These are phyloP conservation scores for Choristoneura fumiferana DNA, from an alignment of 1,140 invertebrate genomes.

Conservation along the genomic window DNA sequence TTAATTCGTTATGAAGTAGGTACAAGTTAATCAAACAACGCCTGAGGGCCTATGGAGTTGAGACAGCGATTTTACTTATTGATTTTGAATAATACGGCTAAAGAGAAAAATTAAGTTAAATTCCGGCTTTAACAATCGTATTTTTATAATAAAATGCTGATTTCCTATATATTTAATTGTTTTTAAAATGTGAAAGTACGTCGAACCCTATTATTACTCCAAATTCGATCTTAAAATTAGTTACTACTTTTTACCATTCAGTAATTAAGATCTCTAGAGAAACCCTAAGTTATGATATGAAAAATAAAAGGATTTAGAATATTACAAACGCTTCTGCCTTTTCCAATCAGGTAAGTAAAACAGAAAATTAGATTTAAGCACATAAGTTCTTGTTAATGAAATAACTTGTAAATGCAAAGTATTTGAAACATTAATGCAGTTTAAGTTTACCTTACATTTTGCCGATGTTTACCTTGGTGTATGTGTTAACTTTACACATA, in stretches of 20 bases:
- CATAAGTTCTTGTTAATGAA: too few relatives aligned
- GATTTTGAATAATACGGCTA: conserved; percentile 17
- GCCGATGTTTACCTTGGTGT: too few relatives aligned
- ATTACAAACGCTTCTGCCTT: too few relatives aligned
- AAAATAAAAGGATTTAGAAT: background rate
- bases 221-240: conserved; percentile 5
- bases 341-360: too few relatives aligned
- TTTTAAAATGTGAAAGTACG: conserved; percentile 14
- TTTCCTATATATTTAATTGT: background rate
- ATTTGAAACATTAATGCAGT: too few relatives aligned
- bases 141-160: background rate
- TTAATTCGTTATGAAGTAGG: too few relatives aligned
- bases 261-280: background rate
- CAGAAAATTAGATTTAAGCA: too few relatives aligned
- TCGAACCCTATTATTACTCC: background rate
- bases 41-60: background rate
- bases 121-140: background rate
- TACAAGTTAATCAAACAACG: background rate
- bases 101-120: conserved; percentile 13
- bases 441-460: too few relatives aligned
- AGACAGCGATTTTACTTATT: conserved; percentile 18
- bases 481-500: too few relatives aligned
- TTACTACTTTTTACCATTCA: conserved; percentile 7
- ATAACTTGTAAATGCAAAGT: too few relatives aligned
- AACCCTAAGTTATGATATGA: conserved; percentile 1